Evolutionary conservation across 2,797 vertebrate genomes (phyloP).

Genomic region (Prionace glauca): DNA sequence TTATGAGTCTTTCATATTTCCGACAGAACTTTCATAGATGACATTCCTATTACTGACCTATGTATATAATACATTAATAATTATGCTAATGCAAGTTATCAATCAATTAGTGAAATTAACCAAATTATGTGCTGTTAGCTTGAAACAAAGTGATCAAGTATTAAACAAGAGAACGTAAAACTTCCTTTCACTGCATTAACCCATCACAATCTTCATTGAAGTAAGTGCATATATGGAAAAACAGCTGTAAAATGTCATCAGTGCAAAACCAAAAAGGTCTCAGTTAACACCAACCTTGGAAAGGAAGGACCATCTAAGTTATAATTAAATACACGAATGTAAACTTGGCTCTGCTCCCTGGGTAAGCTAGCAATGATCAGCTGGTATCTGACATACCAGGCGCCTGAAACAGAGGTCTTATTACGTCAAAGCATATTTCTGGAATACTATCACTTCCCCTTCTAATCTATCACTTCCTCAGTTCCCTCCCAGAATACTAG

Average conservation of each 20-base stretch:
- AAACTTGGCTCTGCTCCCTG: constrained; percentile 51
- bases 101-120: not conserved
- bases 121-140: not conserved
- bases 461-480: not conserved
- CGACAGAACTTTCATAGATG: not conserved
- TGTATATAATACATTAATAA: not conserved
- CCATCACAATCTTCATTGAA: constrained; percentile 2
- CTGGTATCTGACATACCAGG: constrained; percentile 49
- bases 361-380: constrained; percentile 51
- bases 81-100: not conserved
- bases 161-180: not conserved
- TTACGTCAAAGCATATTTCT: constrained; percentile 47
- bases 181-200: not conserved
- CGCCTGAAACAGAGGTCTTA: constrained; percentile 43
- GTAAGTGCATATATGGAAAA: constrained; percentile 32
- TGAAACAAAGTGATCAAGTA: not conserved
- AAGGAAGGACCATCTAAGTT: constrained; percentile 42
- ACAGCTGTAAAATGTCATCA: constrained; percentile 46
- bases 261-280: constrained; percentile 38
- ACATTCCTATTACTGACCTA: too few relatives aligned
- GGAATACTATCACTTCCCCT: constrained; percentile 39
- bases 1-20: not conserved
- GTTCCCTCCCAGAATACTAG: constrained; percentile 30
- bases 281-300: constrained; percentile 41
- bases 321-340: constrained; percentile 53